Base-by-base conservation (phyloP, 2,113 vertebrate genomes). In the Corythoichthys intestinalis region DNA sequence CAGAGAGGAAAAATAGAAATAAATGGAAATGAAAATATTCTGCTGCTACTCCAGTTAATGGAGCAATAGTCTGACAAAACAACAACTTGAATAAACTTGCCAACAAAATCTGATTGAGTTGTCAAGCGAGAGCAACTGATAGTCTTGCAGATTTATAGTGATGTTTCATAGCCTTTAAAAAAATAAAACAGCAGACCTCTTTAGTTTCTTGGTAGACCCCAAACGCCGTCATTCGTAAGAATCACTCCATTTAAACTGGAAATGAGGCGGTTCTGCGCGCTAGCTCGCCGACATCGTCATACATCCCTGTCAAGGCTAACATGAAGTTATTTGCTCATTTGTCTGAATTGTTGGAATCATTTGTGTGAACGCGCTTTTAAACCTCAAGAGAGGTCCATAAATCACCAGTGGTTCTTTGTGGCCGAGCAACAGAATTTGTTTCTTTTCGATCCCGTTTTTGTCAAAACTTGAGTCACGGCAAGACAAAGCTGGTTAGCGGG, bases 291-390 rank as follows among this genome's bases (percentile, higher is more conserved):
- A 72, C 81, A 73, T 39, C 79, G 54, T 81, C 78, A 77, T 83
- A 83, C 88, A 79, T 85, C 82, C 71, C 78, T 70, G 72, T 88
- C 85, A 86, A 67, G 77, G 70, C 82, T 81, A 86, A 86, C 83
- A 70, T 83, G 68, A 66, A 86, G 72, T 79, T 83, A 78, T 88
- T 87, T 86, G 79, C 83, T 86, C 83, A 82, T 86, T 88, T 90
- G 76, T 89, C 70, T 88, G 71, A 83, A 78, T 87, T 87, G 87
- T 81, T 83, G 35, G 74, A 79, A 83, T 86, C 76, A 88, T 88
- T 88, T 90, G 84, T 79, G 82, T 74, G 84, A 90, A 87, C 85
- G 83, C 74, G 74, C 78, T 80, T 87, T 88, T 90, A 83, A 87
- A 56, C 73, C 73, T 88, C 90, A 78, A 81, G 67, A 73, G 85